phyloP scores from a whole-genome alignment of 1,140 invertebrate species.

The Magallana ariakensis region DNA sequence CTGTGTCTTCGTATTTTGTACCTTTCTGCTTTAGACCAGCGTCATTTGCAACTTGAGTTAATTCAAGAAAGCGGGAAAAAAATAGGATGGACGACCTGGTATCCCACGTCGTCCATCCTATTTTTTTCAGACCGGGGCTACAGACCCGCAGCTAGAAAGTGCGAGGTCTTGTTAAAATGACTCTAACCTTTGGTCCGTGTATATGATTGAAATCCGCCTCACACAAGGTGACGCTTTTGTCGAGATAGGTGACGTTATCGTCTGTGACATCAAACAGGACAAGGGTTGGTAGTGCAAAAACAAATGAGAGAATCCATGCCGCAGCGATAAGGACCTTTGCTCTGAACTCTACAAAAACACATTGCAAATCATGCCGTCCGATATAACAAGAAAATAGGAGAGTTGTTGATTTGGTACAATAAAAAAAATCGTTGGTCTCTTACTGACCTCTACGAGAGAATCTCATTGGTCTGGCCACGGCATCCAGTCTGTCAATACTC shows the following conservation, averaged over 20 bases:
- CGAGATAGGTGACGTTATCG: not conserved
- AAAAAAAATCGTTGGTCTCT: too few relatives aligned
- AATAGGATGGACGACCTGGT: too few relatives aligned
- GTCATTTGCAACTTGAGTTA: too few relatives aligned
- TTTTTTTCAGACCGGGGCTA: too few relatives aligned
- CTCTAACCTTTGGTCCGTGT: not conserved
- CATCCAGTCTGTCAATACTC: slow-evolving; percentile 96
- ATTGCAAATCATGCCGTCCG: not conserved
- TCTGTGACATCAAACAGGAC: slow-evolving; percentile 52
- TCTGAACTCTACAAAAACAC: not conserved
- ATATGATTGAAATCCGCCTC: not conserved
- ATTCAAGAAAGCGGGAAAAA: too few relatives aligned
- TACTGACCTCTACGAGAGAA: slow-evolving; percentile 72
- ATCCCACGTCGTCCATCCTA: too few relatives aligned
- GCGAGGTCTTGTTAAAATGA: too few relatives aligned
- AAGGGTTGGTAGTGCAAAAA: slow-evolving; percentile 59
- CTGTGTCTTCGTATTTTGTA: too few relatives aligned
- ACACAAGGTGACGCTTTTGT: not conserved
- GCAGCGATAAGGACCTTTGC: slow-evolving; percentile 42
- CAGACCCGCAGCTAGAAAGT: too few relatives aligned
- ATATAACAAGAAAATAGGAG: too few relatives aligned
- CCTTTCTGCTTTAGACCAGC: too few relatives aligned
- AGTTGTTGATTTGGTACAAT: too few relatives aligned
- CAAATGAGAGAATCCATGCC: slow-evolving; percentile 56
- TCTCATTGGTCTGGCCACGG: slow-evolving; percentile 93